Evolutionary conservation across 2,113 vertebrate species (phyloP).

Genomic region (Clarias magur): DNA sequence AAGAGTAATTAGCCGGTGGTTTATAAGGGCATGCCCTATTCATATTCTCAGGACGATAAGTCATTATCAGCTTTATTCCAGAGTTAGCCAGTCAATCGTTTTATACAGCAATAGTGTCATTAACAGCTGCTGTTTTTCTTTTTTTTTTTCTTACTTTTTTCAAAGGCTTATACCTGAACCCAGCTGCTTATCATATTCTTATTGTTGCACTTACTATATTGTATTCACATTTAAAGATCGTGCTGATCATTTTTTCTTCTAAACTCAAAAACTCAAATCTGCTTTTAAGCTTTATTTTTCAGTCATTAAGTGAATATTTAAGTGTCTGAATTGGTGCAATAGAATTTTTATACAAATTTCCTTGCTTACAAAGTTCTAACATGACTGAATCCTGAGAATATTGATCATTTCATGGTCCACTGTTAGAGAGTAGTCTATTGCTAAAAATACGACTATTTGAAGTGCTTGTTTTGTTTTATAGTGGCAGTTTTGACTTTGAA

Average conservation of each 20-base stretch:
- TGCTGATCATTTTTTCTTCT: background rate
- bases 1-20: conserved; percentile 58
- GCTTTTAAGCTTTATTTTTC: background rate
- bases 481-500: too few species aligned
- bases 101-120: conserved; percentile 13
- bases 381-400: background rate
- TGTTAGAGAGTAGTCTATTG: background rate
- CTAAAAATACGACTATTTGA: background rate
- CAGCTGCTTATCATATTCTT: background rate
- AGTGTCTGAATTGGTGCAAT: background rate
- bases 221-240: too few species aligned
- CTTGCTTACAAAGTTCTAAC: background rate
- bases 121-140: conserved; percentile 1
- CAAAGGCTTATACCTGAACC: background rate
- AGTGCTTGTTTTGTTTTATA: too few species aligned
- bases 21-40: conserved; percentile 60
- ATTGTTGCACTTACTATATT: too few species aligned
- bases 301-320: background rate
- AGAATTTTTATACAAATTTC: background rate
- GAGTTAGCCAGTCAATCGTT: conserved; percentile 34
- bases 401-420: background rate
- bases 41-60: conserved; percentile 64
- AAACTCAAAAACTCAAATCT: too few species aligned
- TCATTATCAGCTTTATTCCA: conserved; percentile 58
- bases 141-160: background rate